Percentiles rank a stretch among this genome's conserved stretches.
phyloP scores from a whole-genome alignment of 2,888 invertebrate species.

The Noctua comes region DNA sequence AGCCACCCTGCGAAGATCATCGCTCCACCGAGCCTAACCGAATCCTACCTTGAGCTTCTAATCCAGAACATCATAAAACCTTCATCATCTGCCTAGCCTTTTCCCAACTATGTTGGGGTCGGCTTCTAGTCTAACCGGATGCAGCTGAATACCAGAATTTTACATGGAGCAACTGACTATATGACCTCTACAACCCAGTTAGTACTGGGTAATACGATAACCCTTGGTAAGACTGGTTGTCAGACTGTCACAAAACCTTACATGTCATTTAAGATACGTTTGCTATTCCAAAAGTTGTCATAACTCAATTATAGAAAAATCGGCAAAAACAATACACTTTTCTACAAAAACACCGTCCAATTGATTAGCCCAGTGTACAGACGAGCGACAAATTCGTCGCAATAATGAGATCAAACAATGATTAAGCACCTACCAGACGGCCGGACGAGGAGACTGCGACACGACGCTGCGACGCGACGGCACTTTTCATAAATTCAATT shows the following conservation, averaged over 20 bases:
- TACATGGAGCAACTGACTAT: too few relatives aligned
- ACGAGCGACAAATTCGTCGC: constrained; percentile 68
- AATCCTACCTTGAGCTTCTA: neutral
- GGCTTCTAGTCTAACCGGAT: too few relatives aligned
- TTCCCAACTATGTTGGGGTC: too few relatives aligned
- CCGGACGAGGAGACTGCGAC: constrained; percentile 60
- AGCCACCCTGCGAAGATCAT: neutral
- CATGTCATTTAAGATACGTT: neutral
- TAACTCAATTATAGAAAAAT: neutral
- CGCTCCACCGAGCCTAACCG: neutral
- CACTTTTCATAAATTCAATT: constrained; percentile 89
- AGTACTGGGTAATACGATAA: too few relatives aligned
- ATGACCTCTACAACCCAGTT: too few relatives aligned
- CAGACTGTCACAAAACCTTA: neutral
- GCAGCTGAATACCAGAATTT: too few relatives aligned
- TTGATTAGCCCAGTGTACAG: constrained; percentile 43
- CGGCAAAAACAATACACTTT: neutral
- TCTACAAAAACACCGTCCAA: constrained; percentile 10
- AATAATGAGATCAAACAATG: constrained; percentile 87
- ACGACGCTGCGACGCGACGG: constrained; percentile 61
- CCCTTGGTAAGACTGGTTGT: too few relatives aligned
- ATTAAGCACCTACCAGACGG: constrained; percentile 74
- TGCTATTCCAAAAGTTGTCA: neutral
- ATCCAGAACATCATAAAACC: neutral
- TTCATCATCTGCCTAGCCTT: too few relatives aligned